These are phyloP conservation scores for Lasioglossum albipes DNA, from an alignment of 1,140 invertebrate species.

Conservation along the genomic window DNA sequence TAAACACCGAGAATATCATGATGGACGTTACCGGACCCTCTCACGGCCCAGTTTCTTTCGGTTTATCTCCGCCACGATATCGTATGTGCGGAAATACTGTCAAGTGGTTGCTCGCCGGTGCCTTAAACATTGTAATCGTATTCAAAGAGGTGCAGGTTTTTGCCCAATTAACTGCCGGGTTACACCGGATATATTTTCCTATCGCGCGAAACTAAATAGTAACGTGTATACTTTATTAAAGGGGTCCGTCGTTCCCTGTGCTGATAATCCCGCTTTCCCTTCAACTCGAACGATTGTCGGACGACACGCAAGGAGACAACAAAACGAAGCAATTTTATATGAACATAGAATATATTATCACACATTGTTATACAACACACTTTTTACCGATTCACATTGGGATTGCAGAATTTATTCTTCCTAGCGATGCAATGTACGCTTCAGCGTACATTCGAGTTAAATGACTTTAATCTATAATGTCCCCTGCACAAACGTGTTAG, in stretches of 20 bases:
- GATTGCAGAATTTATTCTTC: neutral
- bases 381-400: conserved; percentile 3
- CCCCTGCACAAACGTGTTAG: neutral
- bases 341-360: conserved; percentile 54
- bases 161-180: conserved; percentile 47
- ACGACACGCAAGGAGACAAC: neutral
- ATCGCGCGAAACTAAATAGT: conserved; percentile 37
- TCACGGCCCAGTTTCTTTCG: conserved; percentile 65
- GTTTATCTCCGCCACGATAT: conserved; percentile 67
- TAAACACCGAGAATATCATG: conserved; percentile 69
- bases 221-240: conserved; percentile 17
- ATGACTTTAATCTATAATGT: conserved; percentile 7
- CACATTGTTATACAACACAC: conserved; percentile 29
- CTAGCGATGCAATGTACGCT: conserved; percentile 11
- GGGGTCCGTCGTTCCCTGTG: neutral
- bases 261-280: conserved; percentile 11
- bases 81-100: conserved; percentile 70
- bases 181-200: conserved; percentile 27
- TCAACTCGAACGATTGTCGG: neutral
- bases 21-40: conserved; percentile 41
- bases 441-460: neutral
- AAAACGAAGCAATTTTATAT: conserved; percentile 11
- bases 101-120: conserved; percentile 50
- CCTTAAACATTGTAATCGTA: conserved; percentile 60
- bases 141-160: conserved; percentile 54